Conservation (phyloP, 1,140 invertebrate genomes). For the Listronotus bonariensis region DNA sequence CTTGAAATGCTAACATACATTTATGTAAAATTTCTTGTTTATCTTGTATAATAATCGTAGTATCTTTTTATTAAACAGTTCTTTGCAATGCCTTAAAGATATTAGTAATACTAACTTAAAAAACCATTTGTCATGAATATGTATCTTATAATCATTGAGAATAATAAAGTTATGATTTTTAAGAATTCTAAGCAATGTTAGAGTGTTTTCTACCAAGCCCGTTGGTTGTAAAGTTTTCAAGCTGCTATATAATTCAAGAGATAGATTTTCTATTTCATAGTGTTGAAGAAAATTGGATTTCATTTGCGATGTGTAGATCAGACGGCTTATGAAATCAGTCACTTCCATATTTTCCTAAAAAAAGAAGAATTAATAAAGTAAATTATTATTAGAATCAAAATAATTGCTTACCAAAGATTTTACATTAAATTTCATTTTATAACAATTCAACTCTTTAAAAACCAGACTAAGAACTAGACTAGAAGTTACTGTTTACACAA, state of each 20-base stretch:
- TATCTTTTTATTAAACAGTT: conserved; percentile 6
- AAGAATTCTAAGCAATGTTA: background rate
- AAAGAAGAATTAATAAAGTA: no score
- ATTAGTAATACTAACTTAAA: conserved; percentile 5
- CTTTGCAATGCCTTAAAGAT: conserved; percentile 10
- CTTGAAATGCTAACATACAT: background rate
- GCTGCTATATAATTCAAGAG: background rate
- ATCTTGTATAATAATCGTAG: background rate
- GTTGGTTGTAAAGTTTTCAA: background rate
- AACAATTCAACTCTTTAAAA: no score
- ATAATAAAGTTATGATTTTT: conserved; percentile 1
- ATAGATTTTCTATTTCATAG: background rate
- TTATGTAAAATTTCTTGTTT: background rate
- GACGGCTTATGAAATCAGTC: background rate
- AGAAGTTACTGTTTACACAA: no score
- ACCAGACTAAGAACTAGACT: no score
- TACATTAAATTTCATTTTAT: no score
- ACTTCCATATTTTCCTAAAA: conserved; percentile 4
- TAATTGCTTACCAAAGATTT: no score
- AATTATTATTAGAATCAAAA: no score
- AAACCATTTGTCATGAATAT: conserved; percentile 3
- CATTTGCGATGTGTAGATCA: background rate
- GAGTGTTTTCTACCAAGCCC: background rate
- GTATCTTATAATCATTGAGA: conserved; percentile 1
- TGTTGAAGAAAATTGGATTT: background rate